Evolutionary conservation across 2,888 invertebrate genomes (phyloP).

Genomic region (Eupelmus urozonus): DNA sequence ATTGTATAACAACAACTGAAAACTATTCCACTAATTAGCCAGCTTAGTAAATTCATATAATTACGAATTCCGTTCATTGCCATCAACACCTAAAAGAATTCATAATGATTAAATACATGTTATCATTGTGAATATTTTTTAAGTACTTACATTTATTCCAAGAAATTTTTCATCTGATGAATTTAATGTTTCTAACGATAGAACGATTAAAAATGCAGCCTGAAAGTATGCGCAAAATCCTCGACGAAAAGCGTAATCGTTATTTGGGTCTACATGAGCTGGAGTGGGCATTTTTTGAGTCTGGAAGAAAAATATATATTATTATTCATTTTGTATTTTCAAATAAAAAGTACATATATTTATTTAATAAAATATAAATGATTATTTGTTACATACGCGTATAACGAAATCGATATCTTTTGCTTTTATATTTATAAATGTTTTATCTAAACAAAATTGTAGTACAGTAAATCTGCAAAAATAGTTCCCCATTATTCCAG

Average conservation of each 20-base stretch:
- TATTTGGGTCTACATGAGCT: conserved; percentile 67
- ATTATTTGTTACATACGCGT: conserved; percentile 56
- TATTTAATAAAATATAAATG: not conserved
- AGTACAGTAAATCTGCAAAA: conserved; percentile 58
- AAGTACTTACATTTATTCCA: conserved; percentile 71
- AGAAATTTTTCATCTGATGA: conserved; percentile 73
- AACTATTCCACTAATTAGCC: conserved; percentile 70
- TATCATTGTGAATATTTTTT: not conserved
- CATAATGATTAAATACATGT: conserved; percentile 2
- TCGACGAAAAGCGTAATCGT: conserved; percentile 62
- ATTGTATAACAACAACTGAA: conserved; percentile 67
- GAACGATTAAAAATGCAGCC: conserved; percentile 70
- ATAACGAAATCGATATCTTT: conserved; percentile 51
- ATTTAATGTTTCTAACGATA: conserved; percentile 70
- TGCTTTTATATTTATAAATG: conserved; percentile 64
- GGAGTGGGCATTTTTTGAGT: conserved; percentile 75
- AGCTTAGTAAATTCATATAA: conserved; percentile 71
- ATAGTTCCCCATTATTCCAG: conserved; percentile 54
- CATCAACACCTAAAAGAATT: conserved; percentile 70
- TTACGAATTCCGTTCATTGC: conserved; percentile 73
- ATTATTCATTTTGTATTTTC: conserved; percentile 3
- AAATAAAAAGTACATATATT: conserved; percentile 41
- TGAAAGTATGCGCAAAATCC: conserved; percentile 67
- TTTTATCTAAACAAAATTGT: conserved; percentile 60
- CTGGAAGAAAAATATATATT: conserved; percentile 64